Evolutionary conservation across 2,888 invertebrate species (phyloP).

Genomic region (Aleiodes alternator): DNA sequence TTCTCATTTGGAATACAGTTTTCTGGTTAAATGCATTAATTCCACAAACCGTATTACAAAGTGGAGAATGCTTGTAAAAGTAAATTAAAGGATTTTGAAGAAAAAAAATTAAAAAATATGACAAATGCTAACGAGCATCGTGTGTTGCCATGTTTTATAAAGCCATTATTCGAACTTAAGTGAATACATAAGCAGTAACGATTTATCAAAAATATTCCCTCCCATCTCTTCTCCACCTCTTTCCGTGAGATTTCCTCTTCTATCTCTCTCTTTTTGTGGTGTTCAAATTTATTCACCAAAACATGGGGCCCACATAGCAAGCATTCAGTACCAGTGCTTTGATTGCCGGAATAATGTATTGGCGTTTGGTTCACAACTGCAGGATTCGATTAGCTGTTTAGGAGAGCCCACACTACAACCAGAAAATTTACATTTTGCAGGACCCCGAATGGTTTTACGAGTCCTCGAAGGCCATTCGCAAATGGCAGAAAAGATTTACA

Average conservation of each 20-base stretch:
- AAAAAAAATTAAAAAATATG: conserved; percentile 49
- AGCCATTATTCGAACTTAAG: conserved; percentile 68
- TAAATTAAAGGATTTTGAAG: not conserved
- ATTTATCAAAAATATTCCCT: conserved; percentile 65
- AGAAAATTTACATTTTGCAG: conserved; percentile 54
- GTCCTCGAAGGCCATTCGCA: conserved; percentile 28
- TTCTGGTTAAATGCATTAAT: conserved; percentile 40
- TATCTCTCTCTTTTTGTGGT: not conserved
- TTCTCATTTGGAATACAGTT: conserved; percentile 23
- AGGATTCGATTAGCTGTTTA: conserved; percentile 55
- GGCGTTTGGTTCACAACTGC: conserved; percentile 32
- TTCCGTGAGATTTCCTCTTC: not conserved
- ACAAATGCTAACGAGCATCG: conserved; percentile 66
- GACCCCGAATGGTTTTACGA: conserved; percentile 48
- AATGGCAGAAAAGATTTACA: conserved; percentile 52
- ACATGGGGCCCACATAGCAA: conserved; percentile 3
- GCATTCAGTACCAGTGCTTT: conserved; percentile 4
- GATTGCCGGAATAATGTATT: conserved; percentile 43
- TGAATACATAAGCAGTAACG: conserved; percentile 66
- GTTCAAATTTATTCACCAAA: conserved; percentile 29
- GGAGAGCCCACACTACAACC: conserved; percentile 29
- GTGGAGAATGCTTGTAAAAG: conserved; percentile 3
- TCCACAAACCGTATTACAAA: not conserved
- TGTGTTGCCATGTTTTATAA: conserved; percentile 64
- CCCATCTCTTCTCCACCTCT: conserved; percentile 37